Base-by-base conservation (phyloP, 2,888 invertebrate genomes). In the Drosophila anomelani region DNA sequence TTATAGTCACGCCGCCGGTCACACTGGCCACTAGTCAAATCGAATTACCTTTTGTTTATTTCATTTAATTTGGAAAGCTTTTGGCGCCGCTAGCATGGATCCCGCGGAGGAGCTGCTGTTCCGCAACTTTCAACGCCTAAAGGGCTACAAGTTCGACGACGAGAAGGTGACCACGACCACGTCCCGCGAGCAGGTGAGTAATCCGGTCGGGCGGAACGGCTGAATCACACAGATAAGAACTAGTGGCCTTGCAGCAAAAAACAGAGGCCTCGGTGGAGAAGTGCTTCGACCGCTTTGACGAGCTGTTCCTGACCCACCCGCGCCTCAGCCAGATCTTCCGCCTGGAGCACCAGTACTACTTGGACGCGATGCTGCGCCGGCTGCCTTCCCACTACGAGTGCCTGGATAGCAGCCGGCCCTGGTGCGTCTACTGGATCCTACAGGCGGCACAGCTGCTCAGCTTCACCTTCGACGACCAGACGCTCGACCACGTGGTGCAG, bases 351-450 rank as follows among this genome's bases (percentile, higher is more conserved):
- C 93, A 94, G 79, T 92, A 94, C 78, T 94, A 95, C 91, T 93
- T 98, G 62, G 95, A 95, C 83, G 94, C 94, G 80, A 96, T 95
- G 88, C 91, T 98, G 29, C 93, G 93, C 49, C 93, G 94, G 86
- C 93, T 98, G 79, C 95, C 96, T 47, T 93, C 93, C 70, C 94
- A 94, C 73, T 97, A 97, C 90, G 95, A 96, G 95, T 95, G 95
- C 90, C 93, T 99, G 78, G 99, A 99, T 94, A 96, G 98, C 12
- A 99, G 98, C 92, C 95, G 98, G 85, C 96, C 99, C 9, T 99
- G 99, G 99, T 93, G 99, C 73, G 96, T 98, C 87, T 99, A 98
- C 91, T 99, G 99, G 99, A 97, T 97, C 75, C 92, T 99, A 39
- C 98, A 99, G 93, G 95, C 97, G 7, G 93, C 99, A 41, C 95